Evolutionary conservation across 2,797 vertebrate genomes (phyloP), one percentile per base, ranked within the genome.

Genomic region (Alectoris magna): DNA sequence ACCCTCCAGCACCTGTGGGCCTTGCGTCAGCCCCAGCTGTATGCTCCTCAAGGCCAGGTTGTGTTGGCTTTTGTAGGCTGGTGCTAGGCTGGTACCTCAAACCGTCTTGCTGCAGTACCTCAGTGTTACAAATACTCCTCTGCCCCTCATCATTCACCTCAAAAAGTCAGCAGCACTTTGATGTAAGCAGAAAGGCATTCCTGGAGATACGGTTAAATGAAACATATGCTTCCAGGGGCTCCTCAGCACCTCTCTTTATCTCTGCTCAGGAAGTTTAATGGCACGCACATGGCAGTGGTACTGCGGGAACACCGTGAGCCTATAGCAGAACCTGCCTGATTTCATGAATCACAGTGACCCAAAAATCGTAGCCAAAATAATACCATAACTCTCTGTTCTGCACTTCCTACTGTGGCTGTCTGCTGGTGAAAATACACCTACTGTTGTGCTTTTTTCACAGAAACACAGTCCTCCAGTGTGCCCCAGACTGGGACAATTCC

Each of bases 171-270:
- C 86, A 91, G 69, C 75, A 74, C 72, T 93, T 91, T 94, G 95
- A 94, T 91, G 72, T 96, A 91, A 92, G 83, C 8, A 13, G 66
- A 96, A 88, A 94, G 91, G 78, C 90, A 94, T 94, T 91, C 73
- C 44, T n/a, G 72, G 51, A 80, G 87, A 71, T 92, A 92, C 17
- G 51, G 58, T 91, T 95, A 95, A 96, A 94, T 78, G 55, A 89
- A 94, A 90, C 88, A 91, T n/a, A 79, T 91, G 72, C 92, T 93
- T 84, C 21, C 64, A 71, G 90, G 56, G n/a, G 48, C 38, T 94
- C 69, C 77, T 91, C 0, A 0, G 49, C 64, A 43, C 49, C 46
- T 60, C 60, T 18, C 36, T 92, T 92, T 70, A 53, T 91, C 84
- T 95, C 84, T 78, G 34, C 70, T 72, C 10, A 13, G 51, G 49